phyloP scores from a whole-genome alignment of 2,888 invertebrate genomes.

The Ischnura elegans region DNA sequence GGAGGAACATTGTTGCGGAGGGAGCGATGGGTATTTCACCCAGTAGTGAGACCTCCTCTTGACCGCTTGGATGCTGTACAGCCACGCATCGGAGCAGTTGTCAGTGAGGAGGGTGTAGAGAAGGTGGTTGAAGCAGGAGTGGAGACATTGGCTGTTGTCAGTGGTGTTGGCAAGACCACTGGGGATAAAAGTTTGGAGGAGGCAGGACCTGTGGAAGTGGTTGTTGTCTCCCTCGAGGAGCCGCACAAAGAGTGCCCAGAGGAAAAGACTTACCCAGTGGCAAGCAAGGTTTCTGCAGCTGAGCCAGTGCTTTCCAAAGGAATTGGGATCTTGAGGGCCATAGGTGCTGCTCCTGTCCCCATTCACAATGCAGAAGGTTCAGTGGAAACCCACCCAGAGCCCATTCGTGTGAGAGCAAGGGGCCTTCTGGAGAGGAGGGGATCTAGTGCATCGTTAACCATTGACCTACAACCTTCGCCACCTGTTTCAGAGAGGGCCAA shows the following conservation, averaged over 20 bases:
- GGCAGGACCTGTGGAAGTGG: slow-evolving; percentile 22
- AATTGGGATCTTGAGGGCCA: slow-evolving; percentile 15
- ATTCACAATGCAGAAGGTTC: slow-evolving; percentile 18
- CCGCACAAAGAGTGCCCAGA: background rate
- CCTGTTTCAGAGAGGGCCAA: slow-evolving; percentile 77
- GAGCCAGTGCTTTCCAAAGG: slow-evolving; percentile 28
- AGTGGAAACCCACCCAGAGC: slow-evolving; percentile 75
- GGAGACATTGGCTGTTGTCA: slow-evolving; percentile 51
- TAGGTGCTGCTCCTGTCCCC: slow-evolving; percentile 47
- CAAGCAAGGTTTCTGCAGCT: slow-evolving; percentile 28
- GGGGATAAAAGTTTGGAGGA: background rate
- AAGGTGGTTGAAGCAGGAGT: slow-evolving; percentile 49
- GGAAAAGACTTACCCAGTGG: background rate
- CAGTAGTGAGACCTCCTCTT: slow-evolving; percentile 69
- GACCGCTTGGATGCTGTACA: slow-evolving; percentile 68
- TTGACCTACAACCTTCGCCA: slow-evolving; percentile 85
- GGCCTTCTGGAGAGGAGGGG: slow-evolving; percentile 91
- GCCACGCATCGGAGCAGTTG: slow-evolving; percentile 57
- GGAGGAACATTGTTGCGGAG: slow-evolving; percentile 54
- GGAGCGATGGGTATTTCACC: slow-evolving; percentile 69
- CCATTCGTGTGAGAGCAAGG: slow-evolving; percentile 81
- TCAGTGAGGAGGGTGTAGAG: slow-evolving; percentile 51
- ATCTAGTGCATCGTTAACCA: slow-evolving; percentile 93
- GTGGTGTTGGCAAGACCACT: slow-evolving; percentile 20
- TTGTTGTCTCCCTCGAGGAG: slow-evolving; percentile 45